phyloP scores from a whole-genome alignment of 2,113 vertebrate genomes.

The Himantopus leucocephalus region DNA sequence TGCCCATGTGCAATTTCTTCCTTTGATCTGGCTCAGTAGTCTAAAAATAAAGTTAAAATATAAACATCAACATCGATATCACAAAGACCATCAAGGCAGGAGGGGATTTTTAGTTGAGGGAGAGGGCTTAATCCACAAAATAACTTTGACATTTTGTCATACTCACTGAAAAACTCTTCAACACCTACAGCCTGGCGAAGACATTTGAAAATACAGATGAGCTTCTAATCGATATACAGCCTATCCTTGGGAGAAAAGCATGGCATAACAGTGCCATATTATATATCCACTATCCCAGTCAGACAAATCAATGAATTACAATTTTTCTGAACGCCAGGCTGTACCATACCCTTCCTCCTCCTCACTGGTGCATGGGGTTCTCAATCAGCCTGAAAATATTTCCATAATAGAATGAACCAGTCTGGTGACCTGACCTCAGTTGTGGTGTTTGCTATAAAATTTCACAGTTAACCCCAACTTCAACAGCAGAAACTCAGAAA shows the following conservation, averaged over 20 bases:
- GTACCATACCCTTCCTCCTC: neutral
- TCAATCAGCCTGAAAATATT: neutral
- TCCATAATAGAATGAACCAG: neutral
- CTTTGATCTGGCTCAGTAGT: neutral
- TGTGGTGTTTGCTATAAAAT: neutral
- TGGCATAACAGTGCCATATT: neutral
- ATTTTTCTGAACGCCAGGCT: neutral
- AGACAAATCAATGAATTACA: neutral
- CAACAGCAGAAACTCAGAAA: accelerated
- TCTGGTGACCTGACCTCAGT: neutral
- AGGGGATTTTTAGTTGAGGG: neutral
- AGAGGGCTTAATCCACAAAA: conserved; percentile 1
- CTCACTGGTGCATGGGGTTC: neutral
- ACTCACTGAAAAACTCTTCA: neutral
- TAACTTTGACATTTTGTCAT: neutral
- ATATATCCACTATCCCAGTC: neutral
- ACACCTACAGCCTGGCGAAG: neutral
- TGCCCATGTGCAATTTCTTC: neutral
- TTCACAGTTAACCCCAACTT: neutral
- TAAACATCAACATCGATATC: neutral
- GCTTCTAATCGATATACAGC: neutral
- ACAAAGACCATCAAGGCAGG: neutral
- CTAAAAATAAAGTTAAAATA: conserved; percentile 26
- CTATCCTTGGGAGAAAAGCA: neutral
- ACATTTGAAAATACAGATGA: neutral